phyloP scores from a whole-genome alignment of 35 echinoderm and acorn worm genomes.

The Lytechinus pictus region DNA sequence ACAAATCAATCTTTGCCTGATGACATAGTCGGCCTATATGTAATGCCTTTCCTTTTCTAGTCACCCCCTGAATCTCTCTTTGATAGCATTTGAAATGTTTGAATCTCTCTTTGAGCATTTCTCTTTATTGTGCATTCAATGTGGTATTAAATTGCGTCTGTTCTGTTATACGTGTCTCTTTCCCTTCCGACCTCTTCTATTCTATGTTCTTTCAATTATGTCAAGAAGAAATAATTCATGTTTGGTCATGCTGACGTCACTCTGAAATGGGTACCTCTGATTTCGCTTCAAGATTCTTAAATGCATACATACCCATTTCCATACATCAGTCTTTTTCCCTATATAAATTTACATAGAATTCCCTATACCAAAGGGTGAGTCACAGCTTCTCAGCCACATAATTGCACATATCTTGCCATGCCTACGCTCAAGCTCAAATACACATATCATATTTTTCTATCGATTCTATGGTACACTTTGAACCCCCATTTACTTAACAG shows the following conservation, averaged over 20 bases:
- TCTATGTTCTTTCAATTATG: neutral
- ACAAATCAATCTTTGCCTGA: too few relatives aligned
- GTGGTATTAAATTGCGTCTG: too few relatives aligned
- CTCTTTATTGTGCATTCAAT: too few relatives aligned
- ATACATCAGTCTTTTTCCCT: neutral
- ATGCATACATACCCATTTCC: neutral
- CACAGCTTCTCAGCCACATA: neutral
- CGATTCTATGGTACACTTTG: neutral
- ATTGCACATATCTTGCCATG: slow-evolving; percentile 1
- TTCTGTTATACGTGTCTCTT: neutral
- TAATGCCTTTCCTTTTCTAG: too few relatives aligned
- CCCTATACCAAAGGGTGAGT: neutral
- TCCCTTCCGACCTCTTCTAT: neutral
- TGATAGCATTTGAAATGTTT: too few relatives aligned
- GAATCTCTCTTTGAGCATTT: too few relatives aligned
- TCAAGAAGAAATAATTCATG: neutral
- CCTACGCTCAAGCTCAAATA: neutral
- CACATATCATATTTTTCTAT: slow-evolving; percentile 4
- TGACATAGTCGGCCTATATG: too few relatives aligned
- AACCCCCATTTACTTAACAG: neutral
- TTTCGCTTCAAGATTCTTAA: neutral
- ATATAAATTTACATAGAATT: neutral
- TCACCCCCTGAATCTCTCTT: too few relatives aligned
- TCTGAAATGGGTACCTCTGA: neutral
- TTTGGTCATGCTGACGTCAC: neutral